These are phyloP conservation scores for Cochlearius cochlearius DNA, from an alignment of 2,113 vertebrate genomes.

Conservation along the genomic window DNA sequence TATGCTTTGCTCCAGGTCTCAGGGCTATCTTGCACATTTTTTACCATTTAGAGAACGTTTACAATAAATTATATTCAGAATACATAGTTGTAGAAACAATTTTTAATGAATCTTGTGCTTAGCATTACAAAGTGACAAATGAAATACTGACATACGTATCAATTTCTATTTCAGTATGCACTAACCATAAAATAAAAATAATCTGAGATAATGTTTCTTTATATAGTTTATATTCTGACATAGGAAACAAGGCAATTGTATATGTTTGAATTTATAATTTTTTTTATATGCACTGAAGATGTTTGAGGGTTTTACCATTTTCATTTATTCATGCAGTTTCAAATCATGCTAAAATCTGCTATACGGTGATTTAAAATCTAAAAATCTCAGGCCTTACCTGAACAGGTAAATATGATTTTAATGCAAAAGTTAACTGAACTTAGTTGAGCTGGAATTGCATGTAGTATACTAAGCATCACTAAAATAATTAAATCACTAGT, in stretches of 20 bases:
- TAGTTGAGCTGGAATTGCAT: neutral
- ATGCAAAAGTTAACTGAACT: neutral
- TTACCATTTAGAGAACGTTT: neutral
- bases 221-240: neutral
- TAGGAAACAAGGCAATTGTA: neutral
- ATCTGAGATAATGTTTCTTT: neutral
- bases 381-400: neutral
- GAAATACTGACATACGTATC: neutral
- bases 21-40: neutral
- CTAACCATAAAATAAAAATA: neutral
- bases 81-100: neutral
- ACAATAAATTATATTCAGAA: neutral
- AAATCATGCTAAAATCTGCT: neutral
- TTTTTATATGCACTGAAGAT: neutral
- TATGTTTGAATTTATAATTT: neutral
- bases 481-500: neutral
- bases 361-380: neutral
- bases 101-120: constrained; percentile 16
- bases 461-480: neutral
- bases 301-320: neutral
- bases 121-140: neutral
- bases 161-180: neutral
- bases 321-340: neutral
- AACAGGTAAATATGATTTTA: neutral
- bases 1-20: neutral